A percentile compares a stretch with the other conserved stretches of the same genome.
These are phyloP conservation scores for Tetanocera ferruginea DNA, from an alignment of 2,888 invertebrate genomes.

Conservation along the genomic window DNA sequence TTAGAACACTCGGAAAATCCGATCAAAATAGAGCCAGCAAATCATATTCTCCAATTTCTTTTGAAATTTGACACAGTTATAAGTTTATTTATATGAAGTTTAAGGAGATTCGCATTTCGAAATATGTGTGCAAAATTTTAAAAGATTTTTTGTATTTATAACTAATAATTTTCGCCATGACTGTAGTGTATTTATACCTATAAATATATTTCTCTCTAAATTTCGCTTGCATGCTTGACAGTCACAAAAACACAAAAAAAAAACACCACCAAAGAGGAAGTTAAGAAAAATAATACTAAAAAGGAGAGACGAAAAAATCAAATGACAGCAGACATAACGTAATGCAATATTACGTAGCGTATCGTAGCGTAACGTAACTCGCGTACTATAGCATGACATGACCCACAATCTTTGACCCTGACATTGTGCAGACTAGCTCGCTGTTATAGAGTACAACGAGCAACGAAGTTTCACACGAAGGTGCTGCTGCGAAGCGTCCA, in stretches of 20 bases:
- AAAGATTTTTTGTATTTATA: too few species aligned
- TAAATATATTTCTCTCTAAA: too few species aligned
- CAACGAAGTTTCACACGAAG: not conserved
- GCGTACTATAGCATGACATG: constrained; percentile 17
- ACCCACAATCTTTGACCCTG: constrained; percentile 30
- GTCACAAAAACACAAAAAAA: not conserved
- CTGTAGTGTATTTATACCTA: too few species aligned
- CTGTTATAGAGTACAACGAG: too few species aligned
- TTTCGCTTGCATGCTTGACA: not conserved
- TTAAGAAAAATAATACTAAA: not conserved
- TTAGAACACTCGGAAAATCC: too few species aligned
- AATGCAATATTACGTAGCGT: not conserved
- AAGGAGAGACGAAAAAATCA: not conserved
- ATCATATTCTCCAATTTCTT: too few species aligned
- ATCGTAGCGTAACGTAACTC: constrained; percentile 15
- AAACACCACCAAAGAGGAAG: not conserved
- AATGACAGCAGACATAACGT: not conserved
- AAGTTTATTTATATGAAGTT: too few species aligned
- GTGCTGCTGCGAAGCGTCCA: not conserved
- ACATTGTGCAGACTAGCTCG: constrained; percentile 14
- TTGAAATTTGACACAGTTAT: too few species aligned
- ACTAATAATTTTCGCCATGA: too few species aligned
- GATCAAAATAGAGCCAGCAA: too few species aligned
- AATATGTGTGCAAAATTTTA: too few species aligned
- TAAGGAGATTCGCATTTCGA: too few species aligned